Evolutionary conservation across 92 coral and sea anemone genomes (phyloP).

Genomic region (Heteractis magnifica): DNA sequence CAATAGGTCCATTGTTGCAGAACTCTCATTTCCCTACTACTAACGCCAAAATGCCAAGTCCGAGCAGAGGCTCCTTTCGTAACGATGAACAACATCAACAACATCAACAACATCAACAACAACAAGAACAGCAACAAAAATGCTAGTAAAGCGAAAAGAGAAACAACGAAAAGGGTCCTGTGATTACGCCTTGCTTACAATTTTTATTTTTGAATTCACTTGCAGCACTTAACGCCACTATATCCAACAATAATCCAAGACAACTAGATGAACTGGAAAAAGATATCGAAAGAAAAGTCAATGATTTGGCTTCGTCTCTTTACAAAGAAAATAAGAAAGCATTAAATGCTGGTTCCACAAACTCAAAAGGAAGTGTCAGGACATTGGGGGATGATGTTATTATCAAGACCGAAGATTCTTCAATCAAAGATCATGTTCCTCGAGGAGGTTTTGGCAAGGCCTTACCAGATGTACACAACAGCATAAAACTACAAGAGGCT

Average conservation of each 20-base stretch:
- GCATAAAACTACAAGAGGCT: not conserved
- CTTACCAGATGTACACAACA: not conserved
- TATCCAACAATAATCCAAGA: constrained; percentile 16
- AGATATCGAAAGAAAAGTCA: constrained; percentile 73
- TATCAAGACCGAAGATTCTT: not conserved
- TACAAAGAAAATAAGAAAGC: not conserved
- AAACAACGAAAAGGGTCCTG: not conserved
- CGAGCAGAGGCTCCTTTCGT: too few relatives aligned
- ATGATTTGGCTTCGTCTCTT: constrained; percentile 33
- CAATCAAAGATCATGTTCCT: not conserved
- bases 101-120: too few relatives aligned
- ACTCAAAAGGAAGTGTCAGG: not conserved
- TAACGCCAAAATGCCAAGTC: too few relatives aligned
- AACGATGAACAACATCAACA: too few relatives aligned
- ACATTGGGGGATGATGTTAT: not conserved
- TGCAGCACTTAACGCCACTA: constrained; percentile 31
- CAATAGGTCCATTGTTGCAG: too few relatives aligned
- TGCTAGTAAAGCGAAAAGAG: not conserved
- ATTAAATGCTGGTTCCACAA: not conserved
- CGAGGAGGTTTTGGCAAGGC: not conserved
- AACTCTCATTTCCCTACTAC: too few relatives aligned
- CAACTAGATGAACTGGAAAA: constrained; percentile 57
- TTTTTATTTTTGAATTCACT: not conserved
- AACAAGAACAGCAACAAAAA: not conserved
- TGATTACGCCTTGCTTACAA: not conserved